Percentiles rank a stretch among this genome's conserved stretches.
Conservation (phyloP, 2,113 vertebrate genomes). For the Cygnus buccinator region DNA sequence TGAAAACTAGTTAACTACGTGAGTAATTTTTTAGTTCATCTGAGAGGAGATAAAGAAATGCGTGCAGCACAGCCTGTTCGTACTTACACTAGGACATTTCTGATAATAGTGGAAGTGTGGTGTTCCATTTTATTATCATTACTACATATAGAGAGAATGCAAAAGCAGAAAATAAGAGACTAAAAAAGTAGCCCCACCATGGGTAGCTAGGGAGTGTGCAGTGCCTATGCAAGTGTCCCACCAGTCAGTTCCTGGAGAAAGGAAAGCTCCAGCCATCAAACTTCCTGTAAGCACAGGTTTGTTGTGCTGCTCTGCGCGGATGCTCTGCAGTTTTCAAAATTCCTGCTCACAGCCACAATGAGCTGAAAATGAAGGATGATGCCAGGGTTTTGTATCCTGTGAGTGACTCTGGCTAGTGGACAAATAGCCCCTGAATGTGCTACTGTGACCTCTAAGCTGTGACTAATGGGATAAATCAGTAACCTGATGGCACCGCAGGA, state of each 20-base stretch:
- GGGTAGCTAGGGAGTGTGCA: neutral
- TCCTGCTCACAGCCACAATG: neutral
- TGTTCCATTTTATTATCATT: too few relatives aligned
- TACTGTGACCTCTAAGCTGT: neutral
- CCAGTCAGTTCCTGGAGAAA: neutral
- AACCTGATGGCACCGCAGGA: neutral
- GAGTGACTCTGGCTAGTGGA: neutral
- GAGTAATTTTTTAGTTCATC: neutral
- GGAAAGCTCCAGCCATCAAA: neutral
- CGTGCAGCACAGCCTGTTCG: neutral
- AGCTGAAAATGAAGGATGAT: neutral
- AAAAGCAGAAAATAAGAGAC: neutral
- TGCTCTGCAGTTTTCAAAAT: neutral
- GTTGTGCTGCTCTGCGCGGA: neutral
- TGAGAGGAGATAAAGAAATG: neutral
- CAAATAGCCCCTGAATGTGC: neutral
- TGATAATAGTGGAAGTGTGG: neutral
- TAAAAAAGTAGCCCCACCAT: neutral
- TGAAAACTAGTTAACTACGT: neutral
- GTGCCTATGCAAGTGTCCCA: neutral
- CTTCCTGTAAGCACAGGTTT: neutral
- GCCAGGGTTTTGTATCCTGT: neutral
- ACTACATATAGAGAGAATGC: too few relatives aligned
- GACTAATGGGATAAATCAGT: neutral
- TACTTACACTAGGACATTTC: neutral